Base-by-base conservation (phyloP, 2,113 vertebrate genomes). In the Empidonax traillii region DNA sequence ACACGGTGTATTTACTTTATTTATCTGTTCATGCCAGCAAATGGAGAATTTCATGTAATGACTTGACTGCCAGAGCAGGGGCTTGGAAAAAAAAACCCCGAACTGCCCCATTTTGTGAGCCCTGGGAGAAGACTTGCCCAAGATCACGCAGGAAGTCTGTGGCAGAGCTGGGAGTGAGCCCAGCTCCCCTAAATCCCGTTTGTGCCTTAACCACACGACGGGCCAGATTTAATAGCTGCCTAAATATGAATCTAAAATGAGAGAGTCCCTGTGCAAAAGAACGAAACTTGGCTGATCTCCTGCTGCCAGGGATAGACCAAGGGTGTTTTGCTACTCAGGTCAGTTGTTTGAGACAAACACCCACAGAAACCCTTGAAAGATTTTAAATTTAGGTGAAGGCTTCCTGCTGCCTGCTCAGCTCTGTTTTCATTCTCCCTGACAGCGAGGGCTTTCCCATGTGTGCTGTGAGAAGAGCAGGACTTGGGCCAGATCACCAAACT, bases 211-310 rank as follows among this genome's bases (percentile, higher is more conserved):
- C 80, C 93, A 87, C 94, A 90, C 2, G 1, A 47, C 25, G 5
- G 76, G 55, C 77, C 94, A 87, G 87, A 93, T 96, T 96, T 93
- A 91, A 97, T 37, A 94, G 66, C 90, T 85, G 90, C 89, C 90
- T 53, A 69, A 92, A 85, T 62, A 58, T 20, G 77, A 92, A 68
- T 87, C 10, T 58, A 53, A 84, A 85, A 74, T 35, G 77, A 92
- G 88, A 68, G 37, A 41, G 47, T 51, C 39, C 44, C 61, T 8
- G 53, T 49, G 85, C 87, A 74, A 47, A 68, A 94, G 65, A 81
- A 84, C 8, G 22, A 66, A 89, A 65, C 18, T 44, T 31, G 83
- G 83, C 68, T 16, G 39, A 44, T 87, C 13, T 84, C 51, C 92
- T 49, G 75, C 85, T 82, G 77, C 73, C 72, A 92, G 94, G 82